Conservation (phyloP, 2,797 vertebrate species). For the Sebastes matsubarae region DNA sequence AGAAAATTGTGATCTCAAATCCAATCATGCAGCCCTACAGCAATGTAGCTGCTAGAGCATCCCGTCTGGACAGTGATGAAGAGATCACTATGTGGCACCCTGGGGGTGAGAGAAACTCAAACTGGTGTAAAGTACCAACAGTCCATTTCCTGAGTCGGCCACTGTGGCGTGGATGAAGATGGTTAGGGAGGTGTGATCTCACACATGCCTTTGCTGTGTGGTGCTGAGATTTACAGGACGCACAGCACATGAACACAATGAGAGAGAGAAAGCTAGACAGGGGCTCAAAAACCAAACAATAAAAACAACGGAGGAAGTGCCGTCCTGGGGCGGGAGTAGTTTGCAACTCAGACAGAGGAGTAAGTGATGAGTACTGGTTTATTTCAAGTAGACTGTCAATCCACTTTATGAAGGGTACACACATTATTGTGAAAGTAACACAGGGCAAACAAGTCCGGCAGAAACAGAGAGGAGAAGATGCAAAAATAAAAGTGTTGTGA, state of each 20-base stretch:
- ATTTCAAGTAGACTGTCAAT: conserved; percentile 5
- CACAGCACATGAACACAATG: conserved; percentile 9
- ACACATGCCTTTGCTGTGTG: conserved; percentile 2
- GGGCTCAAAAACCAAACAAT: neutral
- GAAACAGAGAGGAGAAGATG: neutral
- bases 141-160: conserved; percentile 24
- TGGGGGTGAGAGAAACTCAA: conserved; percentile 54
- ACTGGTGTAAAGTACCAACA: conserved; percentile 58
- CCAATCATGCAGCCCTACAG: neutral
- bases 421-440: neutral
- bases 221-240: conserved; percentile 32
- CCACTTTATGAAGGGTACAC: neutral
- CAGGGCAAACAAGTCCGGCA: conserved; percentile 1
- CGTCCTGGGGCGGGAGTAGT: neutral
- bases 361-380: neutral
- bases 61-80: conserved; percentile 42
- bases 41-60: neutral
- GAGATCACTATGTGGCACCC: conserved; percentile 37
- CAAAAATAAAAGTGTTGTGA: conserved; percentile 17
- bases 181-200: conserved; percentile 33
- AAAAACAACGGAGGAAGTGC: conserved; percentile 11
- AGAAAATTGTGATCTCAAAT: neutral
- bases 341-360: neutral
- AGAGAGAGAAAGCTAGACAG: conserved; percentile 5
- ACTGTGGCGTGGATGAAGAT: conserved; percentile 24